A percentile compares a stretch with the other conserved stretches of the same genome.
Conservation (phyloP, 30 jellyfish, hydroid and myxozoan species). For the Aurelia aurita region DNA sequence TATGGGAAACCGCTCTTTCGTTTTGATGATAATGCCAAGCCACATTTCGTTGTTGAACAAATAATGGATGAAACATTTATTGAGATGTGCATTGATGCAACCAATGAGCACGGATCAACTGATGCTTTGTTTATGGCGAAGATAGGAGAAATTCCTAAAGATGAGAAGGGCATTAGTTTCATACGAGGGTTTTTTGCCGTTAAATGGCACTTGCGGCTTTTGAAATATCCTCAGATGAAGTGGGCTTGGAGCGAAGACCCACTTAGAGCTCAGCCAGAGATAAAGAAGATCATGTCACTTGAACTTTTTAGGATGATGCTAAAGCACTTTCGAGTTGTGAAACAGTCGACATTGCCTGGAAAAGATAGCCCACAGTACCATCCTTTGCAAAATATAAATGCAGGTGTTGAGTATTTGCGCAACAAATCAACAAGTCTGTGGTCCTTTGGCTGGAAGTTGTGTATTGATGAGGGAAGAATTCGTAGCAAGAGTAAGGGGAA, state of each 20-base stretch:
- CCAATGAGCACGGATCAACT: background rate
- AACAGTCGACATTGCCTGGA: background rate
- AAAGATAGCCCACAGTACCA: slow-evolving; percentile 1
- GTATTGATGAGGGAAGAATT: too few relatives aligned
- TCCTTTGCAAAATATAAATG: slow-evolving; percentile 20
- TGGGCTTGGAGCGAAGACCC: too few relatives aligned
- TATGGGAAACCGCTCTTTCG: too few relatives aligned
- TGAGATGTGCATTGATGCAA: background rate
- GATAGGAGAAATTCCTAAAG: background rate
- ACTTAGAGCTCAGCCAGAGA: background rate
- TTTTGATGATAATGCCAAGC: too few relatives aligned
- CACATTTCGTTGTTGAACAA: background rate
- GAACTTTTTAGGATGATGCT: slow-evolving; percentile 8
- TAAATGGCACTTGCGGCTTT: background rate
- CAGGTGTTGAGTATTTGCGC: too few relatives aligned
- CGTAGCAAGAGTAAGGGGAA: too few relatives aligned
- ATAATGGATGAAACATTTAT: background rate
- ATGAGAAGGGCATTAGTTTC: background rate
- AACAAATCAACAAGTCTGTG: too few relatives aligned
- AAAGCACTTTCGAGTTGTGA: slow-evolving; percentile 13
- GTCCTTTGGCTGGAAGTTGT: too few relatives aligned
- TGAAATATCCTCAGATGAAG: too few relatives aligned
- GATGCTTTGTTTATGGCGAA: background rate
- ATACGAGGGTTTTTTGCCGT: too few relatives aligned
- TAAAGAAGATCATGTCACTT: background rate